A percentile compares a stretch with the other conserved stretches of the same genome.
Conservation (phyloP, 2,797 vertebrate genomes). For the Mormyrus proboscirostris region DNA sequence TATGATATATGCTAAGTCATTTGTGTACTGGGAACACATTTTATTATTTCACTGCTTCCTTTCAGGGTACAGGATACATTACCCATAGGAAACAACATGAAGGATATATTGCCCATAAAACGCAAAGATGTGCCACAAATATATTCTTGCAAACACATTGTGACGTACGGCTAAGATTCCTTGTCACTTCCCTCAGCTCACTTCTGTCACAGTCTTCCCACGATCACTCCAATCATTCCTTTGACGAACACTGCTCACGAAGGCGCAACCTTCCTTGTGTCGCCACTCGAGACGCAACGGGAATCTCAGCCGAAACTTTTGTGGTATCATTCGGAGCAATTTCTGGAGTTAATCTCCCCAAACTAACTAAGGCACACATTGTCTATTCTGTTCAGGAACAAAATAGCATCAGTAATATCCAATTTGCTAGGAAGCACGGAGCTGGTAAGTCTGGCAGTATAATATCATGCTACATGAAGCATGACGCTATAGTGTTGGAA, state of each 20-base stretch:
- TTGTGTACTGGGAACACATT: neutral
- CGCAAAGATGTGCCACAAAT: slow-evolving; percentile 4
- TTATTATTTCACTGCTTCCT: slow-evolving; percentile 3
- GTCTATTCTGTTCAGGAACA: slow-evolving; percentile 53
- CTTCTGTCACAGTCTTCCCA: slow-evolving; percentile 61
- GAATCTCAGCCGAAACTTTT: slow-evolving; percentile 58
- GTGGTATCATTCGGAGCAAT: slow-evolving; percentile 64
- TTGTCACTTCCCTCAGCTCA: slow-evolving; percentile 52
- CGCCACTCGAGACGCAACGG: slow-evolving; percentile 56
- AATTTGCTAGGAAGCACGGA: slow-evolving; percentile 66
- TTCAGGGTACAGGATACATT: neutral
- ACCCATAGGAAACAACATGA: neutral
- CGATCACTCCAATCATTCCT: slow-evolving; percentile 65
- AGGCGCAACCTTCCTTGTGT: slow-evolving; percentile 61
- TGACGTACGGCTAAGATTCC: slow-evolving; percentile 47
- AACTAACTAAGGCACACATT: slow-evolving; percentile 62
- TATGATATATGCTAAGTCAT: slow-evolving; percentile 6
- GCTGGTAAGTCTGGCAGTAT: slow-evolving; percentile 65
- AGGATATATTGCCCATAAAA: slow-evolving; percentile 18
- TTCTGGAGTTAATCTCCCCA: slow-evolving; percentile 50
- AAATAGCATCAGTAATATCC: slow-evolving; percentile 68
- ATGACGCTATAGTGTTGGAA: slow-evolving; percentile 65
- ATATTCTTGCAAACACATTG: slow-evolving; percentile 19
- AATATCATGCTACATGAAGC: slow-evolving; percentile 70
- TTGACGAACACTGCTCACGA: slow-evolving; percentile 44